Evolutionary conservation across 2,113 vertebrate species (phyloP), one percentile per base, ranked within the genome.

Genomic region (Ophiodon elongatus): DNA sequence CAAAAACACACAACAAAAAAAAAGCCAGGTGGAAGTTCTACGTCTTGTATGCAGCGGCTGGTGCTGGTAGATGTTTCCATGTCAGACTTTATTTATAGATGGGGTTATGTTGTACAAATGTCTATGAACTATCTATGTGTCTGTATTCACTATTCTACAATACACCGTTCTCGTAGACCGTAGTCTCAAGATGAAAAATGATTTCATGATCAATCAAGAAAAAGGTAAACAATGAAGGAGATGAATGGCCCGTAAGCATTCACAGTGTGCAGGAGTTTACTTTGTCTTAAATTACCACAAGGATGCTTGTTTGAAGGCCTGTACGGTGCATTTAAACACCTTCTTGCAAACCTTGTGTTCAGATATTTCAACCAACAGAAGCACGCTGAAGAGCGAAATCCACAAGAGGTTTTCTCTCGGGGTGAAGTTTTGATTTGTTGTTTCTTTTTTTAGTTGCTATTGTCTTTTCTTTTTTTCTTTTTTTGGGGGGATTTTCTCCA

Each of bases 81-180:
- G 82, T 86, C 77, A 78, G 72, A 68, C 31, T 76, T 63, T 82
- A 31, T 85, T 82, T 78, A 47, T 73, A 21, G 70, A 80, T 76
- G 81, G 60, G 37, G 47, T 76, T 79, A 64, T 82, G 56, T 75
- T 92, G 82, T 91, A 76, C 59, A 83, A 76, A 78, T 87, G 62
- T 92, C 82, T 80, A 56, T 73, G 73, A 88, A 74, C 54, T 80
- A 33, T 70, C 39, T 79, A 6, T 78, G 79, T 91, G 84, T 93
- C 77, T 91, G 76, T 91, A 57, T 75, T 84, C 57, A 76, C 69
- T 86, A 56, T 87, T 85, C 84, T 77, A 60, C 43, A 57, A 50
- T 60, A 56, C 80, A 68, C 15, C 65, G 14, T 84, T 78, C 50
- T 72, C 0, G 79, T 72, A 21, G 13, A 64, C 13, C 4, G 67